A percentile compares a stretch with the other conserved stretches of the same genome.
phyloP scores from a whole-genome alignment of 2,113 vertebrate genomes.

The Prunella fulvescens region DNA sequence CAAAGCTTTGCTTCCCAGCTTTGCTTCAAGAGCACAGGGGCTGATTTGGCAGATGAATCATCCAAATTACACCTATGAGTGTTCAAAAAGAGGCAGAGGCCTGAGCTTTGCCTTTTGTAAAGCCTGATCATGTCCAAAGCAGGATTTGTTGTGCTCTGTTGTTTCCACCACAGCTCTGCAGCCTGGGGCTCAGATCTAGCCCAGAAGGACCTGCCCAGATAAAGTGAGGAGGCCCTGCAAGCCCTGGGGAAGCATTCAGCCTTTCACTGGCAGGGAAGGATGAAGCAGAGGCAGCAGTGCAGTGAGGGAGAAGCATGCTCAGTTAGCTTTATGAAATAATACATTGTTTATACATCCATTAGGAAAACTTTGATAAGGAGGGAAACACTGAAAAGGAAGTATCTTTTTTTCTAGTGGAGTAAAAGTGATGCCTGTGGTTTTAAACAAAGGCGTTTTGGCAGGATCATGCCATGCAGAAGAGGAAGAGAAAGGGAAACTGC shows the following conservation, averaged over 20 bases:
- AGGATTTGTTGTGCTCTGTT: not conserved
- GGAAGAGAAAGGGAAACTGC: conserved; percentile 47
- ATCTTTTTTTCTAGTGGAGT: not conserved
- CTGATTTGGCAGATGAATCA: not conserved
- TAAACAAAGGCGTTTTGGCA: conserved; percentile 24
- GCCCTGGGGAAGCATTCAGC: not conserved
- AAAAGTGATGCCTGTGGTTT: conserved; percentile 26
- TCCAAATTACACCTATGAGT: not conserved
- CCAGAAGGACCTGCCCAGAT: not conserved
- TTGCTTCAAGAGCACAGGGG: not conserved
- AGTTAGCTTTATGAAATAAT: not conserved
- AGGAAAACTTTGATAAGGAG: not conserved
- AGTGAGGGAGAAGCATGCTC: not conserved
- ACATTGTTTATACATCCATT: not conserved
- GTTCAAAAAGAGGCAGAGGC: not conserved
- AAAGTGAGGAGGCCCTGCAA: not conserved
- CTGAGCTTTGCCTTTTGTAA: not conserved
- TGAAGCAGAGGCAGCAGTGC: not conserved
- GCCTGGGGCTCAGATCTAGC: not conserved
- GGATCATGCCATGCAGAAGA: conserved; percentile 2
- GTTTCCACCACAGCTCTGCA: not conserved
- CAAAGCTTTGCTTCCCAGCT: not conserved
- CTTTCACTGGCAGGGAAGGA: not conserved
- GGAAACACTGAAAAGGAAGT: conserved; percentile 3
- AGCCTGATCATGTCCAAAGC: not conserved